Evolutionary conservation across 2,797 vertebrate species (phyloP).

Genomic region (Platalea minor): DNA sequence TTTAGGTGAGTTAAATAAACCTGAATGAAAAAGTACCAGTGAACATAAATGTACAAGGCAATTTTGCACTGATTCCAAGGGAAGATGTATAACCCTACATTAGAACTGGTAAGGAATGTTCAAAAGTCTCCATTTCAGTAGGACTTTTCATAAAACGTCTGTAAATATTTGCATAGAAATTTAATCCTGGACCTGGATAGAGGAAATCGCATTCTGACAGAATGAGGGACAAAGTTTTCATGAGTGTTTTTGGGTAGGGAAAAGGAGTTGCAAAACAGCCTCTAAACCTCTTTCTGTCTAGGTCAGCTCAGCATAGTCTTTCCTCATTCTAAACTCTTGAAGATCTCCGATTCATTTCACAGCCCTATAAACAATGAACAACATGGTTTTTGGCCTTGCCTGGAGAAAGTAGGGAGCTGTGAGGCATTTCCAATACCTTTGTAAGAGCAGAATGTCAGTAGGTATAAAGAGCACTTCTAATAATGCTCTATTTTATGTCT

Average conservation of each 20-base stretch:
- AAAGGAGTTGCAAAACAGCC: not conserved
- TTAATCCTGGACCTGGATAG: not conserved
- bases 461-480: not conserved
- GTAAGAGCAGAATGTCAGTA: not conserved
- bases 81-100: not conserved
- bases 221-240: not conserved
- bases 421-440: not conserved
- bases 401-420: not conserved
- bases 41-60: not conserved
- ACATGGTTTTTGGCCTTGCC: not conserved
- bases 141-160: not conserved
- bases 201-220: not conserved
- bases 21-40: slow-evolving; percentile 33
- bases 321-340: not conserved
- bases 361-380: not conserved
- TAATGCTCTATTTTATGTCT: not conserved
- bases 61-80: not conserved
- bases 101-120: not conserved
- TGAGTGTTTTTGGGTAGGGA: not conserved
- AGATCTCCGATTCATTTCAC: not conserved
- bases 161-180: slow-evolving; percentile 45
- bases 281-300: not conserved
- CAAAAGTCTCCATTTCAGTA: slow-evolving; percentile 21
- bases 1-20: slow-evolving; percentile 26
- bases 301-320: not conserved